phyloP scores from a whole-genome alignment of 2,888 invertebrate species.

The Lissonota sp. region DNA sequence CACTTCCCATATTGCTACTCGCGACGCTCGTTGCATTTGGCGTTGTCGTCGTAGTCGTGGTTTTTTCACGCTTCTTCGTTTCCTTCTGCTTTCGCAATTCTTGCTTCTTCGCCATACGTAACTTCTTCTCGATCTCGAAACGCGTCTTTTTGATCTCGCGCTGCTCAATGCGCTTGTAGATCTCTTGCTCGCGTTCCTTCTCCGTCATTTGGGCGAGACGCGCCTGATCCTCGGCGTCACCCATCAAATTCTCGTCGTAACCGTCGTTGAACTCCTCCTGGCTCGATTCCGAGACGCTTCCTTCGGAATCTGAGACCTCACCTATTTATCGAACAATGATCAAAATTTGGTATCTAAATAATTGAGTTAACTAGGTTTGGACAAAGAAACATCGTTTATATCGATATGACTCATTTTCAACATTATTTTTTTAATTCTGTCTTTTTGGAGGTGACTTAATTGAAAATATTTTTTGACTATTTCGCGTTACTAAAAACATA shows the following conservation, averaged over 20 bases:
- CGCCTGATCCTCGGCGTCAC: constrained; percentile 97
- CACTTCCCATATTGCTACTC: neutral
- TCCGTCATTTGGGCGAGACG: constrained; percentile 96
- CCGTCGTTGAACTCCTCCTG: constrained; percentile 98
- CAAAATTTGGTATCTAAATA: neutral
- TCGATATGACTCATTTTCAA: too few relatives aligned
- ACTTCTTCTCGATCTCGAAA: constrained; percentile 98
- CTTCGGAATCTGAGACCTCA: constrained; percentile 90
- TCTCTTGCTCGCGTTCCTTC: constrained; percentile 98
- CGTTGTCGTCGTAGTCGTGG: constrained; percentile 67
- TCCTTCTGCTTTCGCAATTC: constrained; percentile 87
- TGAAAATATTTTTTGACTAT: too few relatives aligned
- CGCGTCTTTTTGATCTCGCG: constrained; percentile 96
- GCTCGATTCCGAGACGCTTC: constrained; percentile 87
- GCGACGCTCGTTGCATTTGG: neutral
- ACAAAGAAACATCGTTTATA: too few relatives aligned
- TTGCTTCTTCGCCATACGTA: constrained; percentile 92
- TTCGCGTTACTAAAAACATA: too few relatives aligned
- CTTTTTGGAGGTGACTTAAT: too few relatives aligned
- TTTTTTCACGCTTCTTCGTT: constrained; percentile 83
- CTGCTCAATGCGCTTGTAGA: constrained; percentile 98
- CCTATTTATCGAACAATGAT: too few relatives aligned
- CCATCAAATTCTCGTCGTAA: constrained; percentile 98
- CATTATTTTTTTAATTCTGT: too few relatives aligned
- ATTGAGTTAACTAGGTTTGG: too few relatives aligned